Base-by-base conservation (phyloP, 2,797 vertebrate genomes). In the Xenentodon cancila region DNA sequence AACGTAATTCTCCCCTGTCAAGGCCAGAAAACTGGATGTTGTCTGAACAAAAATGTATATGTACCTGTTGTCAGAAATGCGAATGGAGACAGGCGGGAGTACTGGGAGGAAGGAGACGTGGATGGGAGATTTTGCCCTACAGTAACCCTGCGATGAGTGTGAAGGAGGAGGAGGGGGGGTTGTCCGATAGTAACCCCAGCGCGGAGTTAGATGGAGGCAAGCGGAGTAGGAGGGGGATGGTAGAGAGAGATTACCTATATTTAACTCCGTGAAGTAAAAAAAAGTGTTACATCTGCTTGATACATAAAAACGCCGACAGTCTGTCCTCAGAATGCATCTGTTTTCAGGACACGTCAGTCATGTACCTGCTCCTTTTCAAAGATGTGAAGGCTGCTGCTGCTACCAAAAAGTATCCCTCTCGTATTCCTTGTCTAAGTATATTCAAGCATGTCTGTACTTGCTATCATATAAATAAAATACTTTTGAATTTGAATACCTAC, bases 161-260 rank as follows among this genome's bases (percentile, higher is more conserved):
- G 49, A 51, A 57, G 82, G 61, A 57, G 82, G 61, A 80, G 84
- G 78, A 75, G 76, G 74, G 65, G 73, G 62, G 53, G 40, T 77
- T 91, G 86, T 62, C 88, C 88, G 89, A 88, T 82, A 89, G 89
- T 90, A 89, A 91, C 88, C 89, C 55, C 62, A 2, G 40, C 58
- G 32, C 11, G 8, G 65, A 64, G 46, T 3, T n/a, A 43, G 78
- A 64, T 63, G 79, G 60, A 64, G 61, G 44, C 32, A 82, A 66
- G 53, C 61, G 49, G 64, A 45, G 30, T 17, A 40, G 68, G 49
- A 70, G 69, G 79, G 65, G 71, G 77, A 7, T 64, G 74, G 64
- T 74, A 58, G 0, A 18, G 49, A 17, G 49, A 54, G 49, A 54
- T 51, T 21, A 59, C 15, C 73, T 84, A 82, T 69, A 81, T 79